A percentile compares a stretch with the other conserved stretches of the same genome.
These are phyloP conservation scores for Uria aalge DNA, from an alignment of 2,113 vertebrate species.

Conservation along the genomic window DNA sequence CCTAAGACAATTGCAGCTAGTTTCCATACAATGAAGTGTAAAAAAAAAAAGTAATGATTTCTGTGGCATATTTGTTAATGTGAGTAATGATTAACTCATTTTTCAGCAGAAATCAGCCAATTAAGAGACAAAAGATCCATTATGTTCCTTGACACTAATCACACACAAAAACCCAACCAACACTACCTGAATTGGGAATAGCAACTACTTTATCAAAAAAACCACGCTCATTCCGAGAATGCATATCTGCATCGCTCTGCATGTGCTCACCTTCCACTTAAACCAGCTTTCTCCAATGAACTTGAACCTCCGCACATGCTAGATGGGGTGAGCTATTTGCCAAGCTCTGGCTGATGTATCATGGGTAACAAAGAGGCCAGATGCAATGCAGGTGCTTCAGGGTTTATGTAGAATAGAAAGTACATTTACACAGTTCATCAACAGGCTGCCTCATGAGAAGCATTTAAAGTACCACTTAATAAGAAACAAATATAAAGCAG, in stretches of 20 bases:
- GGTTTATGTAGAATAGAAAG: neutral
- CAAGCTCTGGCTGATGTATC: neutral
- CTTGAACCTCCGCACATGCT: neutral
- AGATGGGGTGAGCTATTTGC: neutral
- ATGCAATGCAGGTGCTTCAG: neutral
- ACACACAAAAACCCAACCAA: neutral
- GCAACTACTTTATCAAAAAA: neutral
- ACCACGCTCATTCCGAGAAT: accelerated
- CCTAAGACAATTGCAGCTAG: neutral
- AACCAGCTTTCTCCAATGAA: neutral
- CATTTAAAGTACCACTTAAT: neutral
- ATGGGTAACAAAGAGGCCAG: neutral
- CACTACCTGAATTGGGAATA: neutral
- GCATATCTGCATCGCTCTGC: neutral
- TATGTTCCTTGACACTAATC: neutral
- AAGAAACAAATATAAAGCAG: neutral
- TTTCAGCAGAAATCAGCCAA: neutral
- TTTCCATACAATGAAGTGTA: neutral
- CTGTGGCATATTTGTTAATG: neutral
- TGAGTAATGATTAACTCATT: neutral
- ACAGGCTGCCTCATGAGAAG: neutral
- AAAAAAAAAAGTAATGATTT: neutral
- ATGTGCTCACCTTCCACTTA: neutral
- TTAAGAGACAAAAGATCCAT: neutral
- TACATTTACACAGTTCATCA: neutral